Conservation (phyloP, 2,797 vertebrate species). For the Prionace glauca region DNA sequence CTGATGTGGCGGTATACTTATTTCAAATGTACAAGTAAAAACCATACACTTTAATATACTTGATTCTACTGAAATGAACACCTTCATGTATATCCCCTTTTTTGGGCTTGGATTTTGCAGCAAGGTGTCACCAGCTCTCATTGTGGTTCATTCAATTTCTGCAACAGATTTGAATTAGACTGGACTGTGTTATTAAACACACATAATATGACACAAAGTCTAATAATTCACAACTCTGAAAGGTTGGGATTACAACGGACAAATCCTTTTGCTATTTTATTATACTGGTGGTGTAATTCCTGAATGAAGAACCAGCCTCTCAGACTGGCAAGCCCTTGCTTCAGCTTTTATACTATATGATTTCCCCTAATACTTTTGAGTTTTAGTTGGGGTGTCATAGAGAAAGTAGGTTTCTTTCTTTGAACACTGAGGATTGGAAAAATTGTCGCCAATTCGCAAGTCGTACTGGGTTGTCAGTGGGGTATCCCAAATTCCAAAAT, state of each 20-base stretch:
- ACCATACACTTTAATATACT: neutral
- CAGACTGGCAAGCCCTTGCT: neutral
- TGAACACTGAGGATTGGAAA: constrained; percentile 93
- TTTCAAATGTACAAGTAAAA: constrained; percentile 3
- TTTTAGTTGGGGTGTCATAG: constrained; percentile 96
- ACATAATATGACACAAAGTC: constrained; percentile 6
- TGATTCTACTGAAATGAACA: neutral
- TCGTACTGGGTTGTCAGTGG: constrained; percentile 93
- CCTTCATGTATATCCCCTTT: neutral
- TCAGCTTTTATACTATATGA: constrained; percentile 48
- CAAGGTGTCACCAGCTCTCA: neutral
- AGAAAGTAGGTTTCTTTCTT: constrained; percentile 93
- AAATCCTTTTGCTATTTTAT: constrained; percentile 33
- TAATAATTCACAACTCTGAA: constrained; percentile 26
- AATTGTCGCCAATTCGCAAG: constrained; percentile 99
- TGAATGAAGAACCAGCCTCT: constrained; percentile 5
- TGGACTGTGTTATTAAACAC: neutral
- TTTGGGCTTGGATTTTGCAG: neutral
- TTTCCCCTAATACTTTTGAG: constrained; percentile 83
- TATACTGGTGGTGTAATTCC: neutral
- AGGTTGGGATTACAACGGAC: neutral
- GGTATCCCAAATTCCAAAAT: constrained; percentile 99
- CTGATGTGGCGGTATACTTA: neutral
- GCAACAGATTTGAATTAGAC: neutral
- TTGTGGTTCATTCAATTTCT: neutral